Conservation (phyloP, 2,113 vertebrate species). For the Vidua macroura region DNA sequence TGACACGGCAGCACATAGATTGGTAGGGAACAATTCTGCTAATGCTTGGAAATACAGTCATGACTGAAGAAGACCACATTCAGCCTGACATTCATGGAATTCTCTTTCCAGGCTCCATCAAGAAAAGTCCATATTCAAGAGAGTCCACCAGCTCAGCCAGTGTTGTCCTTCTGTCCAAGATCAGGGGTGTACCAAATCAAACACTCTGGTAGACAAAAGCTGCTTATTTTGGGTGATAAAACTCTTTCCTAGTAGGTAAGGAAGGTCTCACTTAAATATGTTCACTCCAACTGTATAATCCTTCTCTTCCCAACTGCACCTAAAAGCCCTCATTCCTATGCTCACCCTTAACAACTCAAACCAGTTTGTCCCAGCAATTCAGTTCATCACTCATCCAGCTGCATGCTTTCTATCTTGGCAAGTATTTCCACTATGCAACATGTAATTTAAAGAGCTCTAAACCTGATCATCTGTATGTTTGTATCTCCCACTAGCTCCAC, state of each 20-base stretch:
- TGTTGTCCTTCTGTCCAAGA: not conserved
- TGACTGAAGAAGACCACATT: not conserved
- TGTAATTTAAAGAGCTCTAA: not conserved
- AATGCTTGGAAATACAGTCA: not conserved
- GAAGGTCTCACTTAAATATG: not conserved
- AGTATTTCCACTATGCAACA: not conserved
- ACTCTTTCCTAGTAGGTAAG: not conserved
- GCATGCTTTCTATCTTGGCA: not conserved
- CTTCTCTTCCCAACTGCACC: not conserved
- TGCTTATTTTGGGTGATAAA: not conserved
- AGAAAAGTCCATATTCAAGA: not conserved
- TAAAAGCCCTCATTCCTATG: not conserved
- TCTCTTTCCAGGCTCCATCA: not conserved
- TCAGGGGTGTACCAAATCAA: not conserved
- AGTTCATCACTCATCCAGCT: not conserved
- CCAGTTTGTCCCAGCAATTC: not conserved
- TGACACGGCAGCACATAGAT: not conserved
- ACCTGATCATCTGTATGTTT: not conserved
- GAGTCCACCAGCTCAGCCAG: not conserved
- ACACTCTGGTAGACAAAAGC: not conserved
- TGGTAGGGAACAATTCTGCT: not conserved
- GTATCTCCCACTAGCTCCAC: not conserved
- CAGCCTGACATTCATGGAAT: not conserved
- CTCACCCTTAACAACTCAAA: not conserved
- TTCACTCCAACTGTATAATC: not conserved